Evolutionary conservation across 2,797 vertebrate species (phyloP).

Genomic region (Rhynchotus rufescens): DNA sequence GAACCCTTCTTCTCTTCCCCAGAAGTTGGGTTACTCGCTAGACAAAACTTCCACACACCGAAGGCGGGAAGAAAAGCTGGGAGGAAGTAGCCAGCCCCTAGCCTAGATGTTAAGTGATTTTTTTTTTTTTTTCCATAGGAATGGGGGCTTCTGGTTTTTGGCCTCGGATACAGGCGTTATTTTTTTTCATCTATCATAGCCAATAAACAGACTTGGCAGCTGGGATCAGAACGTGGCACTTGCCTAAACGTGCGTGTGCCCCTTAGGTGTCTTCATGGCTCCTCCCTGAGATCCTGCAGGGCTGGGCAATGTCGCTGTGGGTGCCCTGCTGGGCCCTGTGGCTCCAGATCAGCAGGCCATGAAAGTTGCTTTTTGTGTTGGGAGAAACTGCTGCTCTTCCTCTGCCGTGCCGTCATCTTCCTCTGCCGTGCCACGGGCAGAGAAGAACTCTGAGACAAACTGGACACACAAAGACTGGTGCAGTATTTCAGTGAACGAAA

Average conservation of each 20-base stretch:
- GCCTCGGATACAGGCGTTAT: not conserved
- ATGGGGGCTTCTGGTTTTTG: not conserved
- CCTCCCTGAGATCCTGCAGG: not conserved
- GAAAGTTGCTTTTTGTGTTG: not conserved
- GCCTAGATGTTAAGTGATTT: not conserved
- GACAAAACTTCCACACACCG: fast-evolving
- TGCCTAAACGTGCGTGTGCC: not conserved
- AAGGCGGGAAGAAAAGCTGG: not conserved
- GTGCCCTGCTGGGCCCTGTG: not conserved
- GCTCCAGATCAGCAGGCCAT: not conserved
- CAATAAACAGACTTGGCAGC: not conserved
- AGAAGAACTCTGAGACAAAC: not conserved
- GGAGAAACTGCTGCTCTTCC: fast-evolving
- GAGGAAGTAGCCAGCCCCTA: not conserved
- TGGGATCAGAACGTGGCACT: not conserved
- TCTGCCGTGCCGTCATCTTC: not conserved
- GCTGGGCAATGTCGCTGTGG: too few species aligned
- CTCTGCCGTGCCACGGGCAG: not conserved
- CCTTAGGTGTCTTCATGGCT: not conserved
- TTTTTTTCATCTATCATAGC: not conserved
- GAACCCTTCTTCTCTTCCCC: not conserved
- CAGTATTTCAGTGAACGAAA: not conserved
- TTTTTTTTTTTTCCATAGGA: not conserved
- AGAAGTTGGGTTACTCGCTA: not conserved
- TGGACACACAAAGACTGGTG: not conserved